Percentiles rank a stretch among this genome's conserved stretches.
Conservation (phyloP, 1,140 invertebrate species). For the Bombus superbus region DNA sequence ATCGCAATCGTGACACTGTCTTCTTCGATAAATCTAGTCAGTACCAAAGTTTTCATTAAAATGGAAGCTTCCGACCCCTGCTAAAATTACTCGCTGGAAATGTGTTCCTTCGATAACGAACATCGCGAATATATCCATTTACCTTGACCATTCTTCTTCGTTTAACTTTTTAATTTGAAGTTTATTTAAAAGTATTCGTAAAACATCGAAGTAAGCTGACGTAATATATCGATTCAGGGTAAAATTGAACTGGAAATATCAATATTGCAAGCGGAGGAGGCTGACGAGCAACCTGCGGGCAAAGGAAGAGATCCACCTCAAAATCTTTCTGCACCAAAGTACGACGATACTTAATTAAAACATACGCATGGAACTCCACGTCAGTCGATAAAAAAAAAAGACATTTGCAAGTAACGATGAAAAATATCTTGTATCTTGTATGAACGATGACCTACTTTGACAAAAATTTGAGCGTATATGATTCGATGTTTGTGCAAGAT, state of each 20-base stretch:
- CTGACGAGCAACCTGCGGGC: conserved; percentile 85
- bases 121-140: neutral
- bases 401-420: neutral
- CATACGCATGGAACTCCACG: neutral
- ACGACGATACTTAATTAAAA: conserved; percentile 1
- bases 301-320: conserved; percentile 85
- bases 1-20: neutral
- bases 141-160: neutral
- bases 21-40: neutral
- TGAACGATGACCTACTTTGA: neutral
- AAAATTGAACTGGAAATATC: conserved; percentile 87
- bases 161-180: neutral
- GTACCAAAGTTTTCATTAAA: neutral
- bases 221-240: conserved; percentile 81
- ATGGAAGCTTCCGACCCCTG: neutral
- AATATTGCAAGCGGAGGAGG: conserved; percentile 84
- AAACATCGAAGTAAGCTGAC: neutral
- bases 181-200: neutral
- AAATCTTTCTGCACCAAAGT: conserved; percentile 84
- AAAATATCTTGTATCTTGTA: neutral
- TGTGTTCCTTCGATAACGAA: neutral
- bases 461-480: neutral
- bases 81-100: neutral
- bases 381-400: neutral
- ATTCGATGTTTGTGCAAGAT: neutral